Evolutionary conservation across 2,113 vertebrate genomes (phyloP).

Genomic region (Meles meles): DNA sequence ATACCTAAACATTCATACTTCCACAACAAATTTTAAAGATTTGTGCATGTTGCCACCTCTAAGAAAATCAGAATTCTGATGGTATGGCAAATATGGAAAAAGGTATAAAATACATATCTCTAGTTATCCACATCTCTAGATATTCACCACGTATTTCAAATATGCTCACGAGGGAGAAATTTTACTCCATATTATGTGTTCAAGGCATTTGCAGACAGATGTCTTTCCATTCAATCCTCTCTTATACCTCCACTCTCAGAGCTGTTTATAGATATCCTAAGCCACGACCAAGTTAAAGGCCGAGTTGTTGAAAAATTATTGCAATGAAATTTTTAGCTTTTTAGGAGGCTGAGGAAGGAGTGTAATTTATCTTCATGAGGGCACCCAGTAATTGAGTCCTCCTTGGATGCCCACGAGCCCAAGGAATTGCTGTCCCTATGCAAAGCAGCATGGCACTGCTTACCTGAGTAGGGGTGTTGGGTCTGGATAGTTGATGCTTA

Average conservation of each 20-base stretch:
- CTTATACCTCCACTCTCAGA: not conserved
- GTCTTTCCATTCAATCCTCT: not conserved
- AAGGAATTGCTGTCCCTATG: not conserved
- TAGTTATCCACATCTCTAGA: not conserved
- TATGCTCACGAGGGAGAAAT: not conserved
- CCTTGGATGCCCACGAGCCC: not conserved
- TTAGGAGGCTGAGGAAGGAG: not conserved
- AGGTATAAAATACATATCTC: not conserved
- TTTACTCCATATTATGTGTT: not conserved
- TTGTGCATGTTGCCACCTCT: not conserved
- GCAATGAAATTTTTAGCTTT: not conserved
- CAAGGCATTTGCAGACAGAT: not conserved
- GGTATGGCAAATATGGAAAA: not conserved
- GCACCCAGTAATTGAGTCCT: not conserved
- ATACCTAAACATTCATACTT: not conserved
- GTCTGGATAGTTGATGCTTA: not conserved
- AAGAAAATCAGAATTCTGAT: slow-evolving; percentile 21
- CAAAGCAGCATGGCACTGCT: not conserved
- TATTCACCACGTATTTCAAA: not conserved
- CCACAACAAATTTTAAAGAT: not conserved
- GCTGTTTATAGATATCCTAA: not conserved
- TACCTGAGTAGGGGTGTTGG: not conserved
- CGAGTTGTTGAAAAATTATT: not conserved
- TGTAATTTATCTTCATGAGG: slow-evolving; percentile 2
- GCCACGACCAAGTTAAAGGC: not conserved